Evolutionary conservation across 2,888 invertebrate species (phyloP).

Genomic region (Antheraea assamensis): DNA sequence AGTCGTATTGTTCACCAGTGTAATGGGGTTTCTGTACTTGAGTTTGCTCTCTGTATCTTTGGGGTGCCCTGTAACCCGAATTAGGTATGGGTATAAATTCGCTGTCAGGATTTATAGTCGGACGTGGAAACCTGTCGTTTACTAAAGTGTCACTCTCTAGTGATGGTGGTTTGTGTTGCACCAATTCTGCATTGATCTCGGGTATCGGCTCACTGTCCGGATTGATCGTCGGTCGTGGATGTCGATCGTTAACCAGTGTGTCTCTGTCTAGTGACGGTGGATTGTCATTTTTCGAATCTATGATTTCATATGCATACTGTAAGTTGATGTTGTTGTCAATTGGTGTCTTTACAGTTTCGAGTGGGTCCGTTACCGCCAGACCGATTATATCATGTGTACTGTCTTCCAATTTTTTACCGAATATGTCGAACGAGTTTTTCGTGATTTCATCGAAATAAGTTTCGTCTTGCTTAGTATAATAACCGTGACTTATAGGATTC

Average conservation of each 20-base stretch:
- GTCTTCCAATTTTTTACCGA: conserved; percentile 85
- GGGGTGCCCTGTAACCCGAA: conserved; percentile 64
- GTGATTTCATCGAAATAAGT: conserved; percentile 87
- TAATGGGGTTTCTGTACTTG: conserved; percentile 64
- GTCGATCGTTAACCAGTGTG: conserved; percentile 87
- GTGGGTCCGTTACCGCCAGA: conserved; percentile 71
- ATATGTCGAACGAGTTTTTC: conserved; percentile 88
- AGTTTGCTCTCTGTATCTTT: conserved; percentile 58
- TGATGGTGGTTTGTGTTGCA: conserved; percentile 66
- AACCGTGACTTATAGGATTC: conserved; percentile 82
- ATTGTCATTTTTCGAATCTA: conserved; percentile 61
- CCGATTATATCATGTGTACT: conserved; percentile 75
- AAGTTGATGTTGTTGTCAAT: conserved; percentile 79
- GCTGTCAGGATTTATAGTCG: conserved; percentile 86
- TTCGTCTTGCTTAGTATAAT: conserved; percentile 86
- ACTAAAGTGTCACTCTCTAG: conserved; percentile 86
- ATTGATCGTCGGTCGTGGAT: conserved; percentile 85
- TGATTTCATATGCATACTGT: conserved; percentile 77
- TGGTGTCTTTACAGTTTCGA: conserved; percentile 74
- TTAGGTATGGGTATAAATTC: conserved; percentile 81
- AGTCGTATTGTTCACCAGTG: conserved; percentile 68
- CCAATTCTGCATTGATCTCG: conserved; percentile 56
- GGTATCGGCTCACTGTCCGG: conserved; percentile 84
- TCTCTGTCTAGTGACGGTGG: conserved; percentile 84
- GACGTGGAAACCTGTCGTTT: conserved; percentile 87